These are phyloP conservation scores for Bombyx huttoni DNA, from an alignment of 2,888 invertebrate species.

Conservation along the genomic window DNA sequence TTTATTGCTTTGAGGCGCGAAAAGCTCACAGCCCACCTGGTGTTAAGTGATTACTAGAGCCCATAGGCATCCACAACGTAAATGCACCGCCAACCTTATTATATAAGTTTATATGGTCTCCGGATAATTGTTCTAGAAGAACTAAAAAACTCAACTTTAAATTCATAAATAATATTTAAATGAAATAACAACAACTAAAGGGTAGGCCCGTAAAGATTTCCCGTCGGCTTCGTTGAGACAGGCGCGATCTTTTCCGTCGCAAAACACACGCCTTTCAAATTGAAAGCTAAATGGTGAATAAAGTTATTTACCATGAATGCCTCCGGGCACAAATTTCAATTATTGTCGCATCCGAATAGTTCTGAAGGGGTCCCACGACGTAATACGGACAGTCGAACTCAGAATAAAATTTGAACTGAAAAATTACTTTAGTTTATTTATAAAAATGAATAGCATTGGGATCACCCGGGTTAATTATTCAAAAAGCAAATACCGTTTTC, in stretches of 20 bases:
- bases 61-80: no score
- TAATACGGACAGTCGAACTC: slow-evolving; percentile 25
- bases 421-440: no score
- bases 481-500: no score
- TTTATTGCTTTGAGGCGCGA: no score
- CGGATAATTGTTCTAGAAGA: no score
- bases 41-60: no score
- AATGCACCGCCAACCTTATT: no score
- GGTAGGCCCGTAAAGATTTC: neutral
- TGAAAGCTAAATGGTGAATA: slow-evolving; percentile 67
- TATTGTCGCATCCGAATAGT: slow-evolving; percentile 72
- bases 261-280: slow-evolving; percentile 49
- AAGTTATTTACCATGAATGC: slow-evolving; percentile 72
- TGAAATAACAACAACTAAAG: neutral
- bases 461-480: no score
- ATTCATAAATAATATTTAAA: neutral
- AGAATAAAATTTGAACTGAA: neutral
- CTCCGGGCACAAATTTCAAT: slow-evolving; percentile 73
- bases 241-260: slow-evolving; percentile 26
- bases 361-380: slow-evolving; percentile 40
- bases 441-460: no score
- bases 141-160: neutral
- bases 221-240: slow-evolving; percentile 6
- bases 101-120: no score
- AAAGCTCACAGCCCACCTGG: no score